phyloP scores from a whole-genome alignment of 2,113 vertebrate genomes.

The Xyrauchen texanus region DNA sequence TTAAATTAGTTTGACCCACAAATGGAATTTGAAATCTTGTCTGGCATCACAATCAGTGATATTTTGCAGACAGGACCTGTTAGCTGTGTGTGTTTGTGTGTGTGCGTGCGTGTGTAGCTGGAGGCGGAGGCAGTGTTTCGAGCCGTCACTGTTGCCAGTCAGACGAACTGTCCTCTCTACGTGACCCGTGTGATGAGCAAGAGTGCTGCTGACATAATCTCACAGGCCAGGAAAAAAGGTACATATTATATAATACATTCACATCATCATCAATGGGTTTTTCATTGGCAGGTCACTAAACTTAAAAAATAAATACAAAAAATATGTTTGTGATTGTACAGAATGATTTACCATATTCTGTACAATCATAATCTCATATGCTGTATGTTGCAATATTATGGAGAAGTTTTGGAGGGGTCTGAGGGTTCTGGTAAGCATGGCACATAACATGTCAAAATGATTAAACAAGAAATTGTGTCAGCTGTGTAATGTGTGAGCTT shows the following conservation, averaged over 20 bases:
- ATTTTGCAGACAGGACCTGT: background rate
- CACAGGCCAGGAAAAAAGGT: constrained; percentile 97
- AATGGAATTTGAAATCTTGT: background rate
- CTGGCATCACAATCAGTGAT: background rate
- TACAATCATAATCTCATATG: too few relatives aligned
- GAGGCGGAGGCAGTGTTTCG: constrained; percentile 97
- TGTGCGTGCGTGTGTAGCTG: constrained; percentile 73
- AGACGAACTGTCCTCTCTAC: constrained; percentile 97
- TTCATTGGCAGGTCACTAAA: too few relatives aligned
- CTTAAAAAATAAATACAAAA: too few relatives aligned
- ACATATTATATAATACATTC: background rate
- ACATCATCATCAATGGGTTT: background rate
- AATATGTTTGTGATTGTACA: too few relatives aligned
- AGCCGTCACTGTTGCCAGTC: constrained; percentile 94
- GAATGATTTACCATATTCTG: too few relatives aligned
- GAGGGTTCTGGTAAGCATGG: background rate
- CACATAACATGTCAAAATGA: background rate
- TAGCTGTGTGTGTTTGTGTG: background rate
- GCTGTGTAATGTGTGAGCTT: background rate
- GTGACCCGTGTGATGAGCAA: constrained; percentile 98
- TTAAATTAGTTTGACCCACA: background rate
- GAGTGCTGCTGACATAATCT: constrained; percentile 96
- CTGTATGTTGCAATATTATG: background rate
- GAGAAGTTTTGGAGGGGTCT: background rate
- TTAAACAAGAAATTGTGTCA: background rate